Conservation (phyloP, 2,113 vertebrate species). For the Rattus norvegicus region DNA sequence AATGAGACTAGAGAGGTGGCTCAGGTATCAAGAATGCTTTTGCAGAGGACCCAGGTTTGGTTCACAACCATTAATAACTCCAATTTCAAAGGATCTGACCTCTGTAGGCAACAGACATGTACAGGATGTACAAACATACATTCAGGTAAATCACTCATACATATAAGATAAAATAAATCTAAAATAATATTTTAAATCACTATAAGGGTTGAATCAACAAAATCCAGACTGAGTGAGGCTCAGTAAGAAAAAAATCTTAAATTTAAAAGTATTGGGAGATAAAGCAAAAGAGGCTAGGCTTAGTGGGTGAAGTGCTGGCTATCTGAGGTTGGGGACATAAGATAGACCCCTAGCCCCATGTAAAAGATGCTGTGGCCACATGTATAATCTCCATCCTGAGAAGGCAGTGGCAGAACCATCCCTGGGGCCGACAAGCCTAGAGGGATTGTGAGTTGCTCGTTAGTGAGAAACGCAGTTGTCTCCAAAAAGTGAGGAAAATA, state of each 20-base stretch:
- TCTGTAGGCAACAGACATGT: not conserved
- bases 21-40: not conserved
- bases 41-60: not conserved
- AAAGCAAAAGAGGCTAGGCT: not conserved
- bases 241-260: not conserved
- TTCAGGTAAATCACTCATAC: not conserved
- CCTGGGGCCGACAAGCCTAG: not conserved
- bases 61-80: not conserved
- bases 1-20: not conserved
- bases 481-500: not conserved
- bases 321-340: not conserved
- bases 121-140: not conserved
- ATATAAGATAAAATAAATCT: not conserved
- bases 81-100: not conserved
- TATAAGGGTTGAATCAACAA: not conserved
- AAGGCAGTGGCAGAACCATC: not conserved
- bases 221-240: not conserved
- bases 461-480: not conserved
- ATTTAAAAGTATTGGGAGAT: not conserved
- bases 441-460: not conserved
- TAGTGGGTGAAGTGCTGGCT: not conserved
- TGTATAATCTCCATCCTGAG: not conserved
- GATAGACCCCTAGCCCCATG: not conserved
- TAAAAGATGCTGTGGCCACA: not conserved
- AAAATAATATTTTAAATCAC: not conserved